Evolutionary conservation across 2,797 vertebrate genomes (phyloP).

Genomic region (Peromyscus nudipes): DNA sequence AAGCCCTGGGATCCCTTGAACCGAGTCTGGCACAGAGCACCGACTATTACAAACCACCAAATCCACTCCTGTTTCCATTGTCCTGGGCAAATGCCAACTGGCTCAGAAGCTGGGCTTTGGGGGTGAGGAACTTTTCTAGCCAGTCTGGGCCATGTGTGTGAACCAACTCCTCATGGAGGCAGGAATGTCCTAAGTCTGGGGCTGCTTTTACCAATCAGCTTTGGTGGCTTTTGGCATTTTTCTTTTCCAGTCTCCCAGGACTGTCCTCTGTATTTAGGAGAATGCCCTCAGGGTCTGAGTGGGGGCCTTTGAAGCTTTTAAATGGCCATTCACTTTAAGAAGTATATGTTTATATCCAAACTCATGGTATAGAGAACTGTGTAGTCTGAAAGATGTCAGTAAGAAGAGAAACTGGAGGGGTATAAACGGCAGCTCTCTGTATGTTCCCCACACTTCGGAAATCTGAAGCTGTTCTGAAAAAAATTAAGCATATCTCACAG

Average conservation of each 20-base stretch:
- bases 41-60: background rate
- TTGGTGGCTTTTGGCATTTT: background rate
- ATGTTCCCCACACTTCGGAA: no score
- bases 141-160: accelerated
- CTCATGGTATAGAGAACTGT: background rate
- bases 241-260: background rate
- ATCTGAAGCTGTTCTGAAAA: background rate
- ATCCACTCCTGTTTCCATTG: no score
- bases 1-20: background rate
- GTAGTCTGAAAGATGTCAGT: background rate
- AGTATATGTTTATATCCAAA: no score
- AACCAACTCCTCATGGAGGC: accelerated
- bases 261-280: background rate
- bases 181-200: background rate
- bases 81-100: background rate
- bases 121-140: background rate
- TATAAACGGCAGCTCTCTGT: background rate
- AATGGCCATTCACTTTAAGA: background rate
- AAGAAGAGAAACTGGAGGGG: background rate
- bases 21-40: background rate
- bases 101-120: background rate
- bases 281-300: background rate
- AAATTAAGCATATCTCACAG: background rate
- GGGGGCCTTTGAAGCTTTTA: background rate
- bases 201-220: accelerated